Conservation (phyloP, 2,113 vertebrate genomes). For the Accipiter virgatus region DNA sequence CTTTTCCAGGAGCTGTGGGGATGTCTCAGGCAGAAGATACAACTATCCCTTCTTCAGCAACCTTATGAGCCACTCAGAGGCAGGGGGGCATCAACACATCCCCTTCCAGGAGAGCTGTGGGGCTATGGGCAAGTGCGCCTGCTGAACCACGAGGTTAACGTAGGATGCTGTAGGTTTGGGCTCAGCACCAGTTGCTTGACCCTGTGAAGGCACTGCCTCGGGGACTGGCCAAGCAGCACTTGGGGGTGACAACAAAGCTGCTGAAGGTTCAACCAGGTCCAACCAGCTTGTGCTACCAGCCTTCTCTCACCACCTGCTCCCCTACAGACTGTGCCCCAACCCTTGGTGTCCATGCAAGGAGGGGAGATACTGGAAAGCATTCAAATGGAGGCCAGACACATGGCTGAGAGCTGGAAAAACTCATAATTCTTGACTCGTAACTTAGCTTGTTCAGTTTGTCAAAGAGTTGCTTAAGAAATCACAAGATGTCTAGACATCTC, state of each 20-base stretch:
- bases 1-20: not conserved
- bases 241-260: not conserved
- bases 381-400: not conserved
- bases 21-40: not conserved
- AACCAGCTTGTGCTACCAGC: not conserved
- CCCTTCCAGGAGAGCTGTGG: not conserved
- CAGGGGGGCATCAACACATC: not conserved
- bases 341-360: not conserved
- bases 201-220: rapidly evolving
- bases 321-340: not conserved
- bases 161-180: not conserved
- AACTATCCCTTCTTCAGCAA: not conserved
- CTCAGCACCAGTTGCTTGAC: not conserved
- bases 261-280: not conserved
- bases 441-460: not conserved
- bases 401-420: not conserved
- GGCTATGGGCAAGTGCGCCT: rapidly evolving
- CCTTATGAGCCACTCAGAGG: not conserved
- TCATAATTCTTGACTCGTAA: not conserved
- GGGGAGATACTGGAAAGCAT: not conserved
- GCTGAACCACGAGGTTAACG: not conserved
- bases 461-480: not conserved
- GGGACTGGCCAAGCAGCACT: not conserved
- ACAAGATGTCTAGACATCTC: not conserved
- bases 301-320: not conserved